Conservation (phyloP, 2,113 vertebrate species). For the Acinonyx jubatus region DNA sequence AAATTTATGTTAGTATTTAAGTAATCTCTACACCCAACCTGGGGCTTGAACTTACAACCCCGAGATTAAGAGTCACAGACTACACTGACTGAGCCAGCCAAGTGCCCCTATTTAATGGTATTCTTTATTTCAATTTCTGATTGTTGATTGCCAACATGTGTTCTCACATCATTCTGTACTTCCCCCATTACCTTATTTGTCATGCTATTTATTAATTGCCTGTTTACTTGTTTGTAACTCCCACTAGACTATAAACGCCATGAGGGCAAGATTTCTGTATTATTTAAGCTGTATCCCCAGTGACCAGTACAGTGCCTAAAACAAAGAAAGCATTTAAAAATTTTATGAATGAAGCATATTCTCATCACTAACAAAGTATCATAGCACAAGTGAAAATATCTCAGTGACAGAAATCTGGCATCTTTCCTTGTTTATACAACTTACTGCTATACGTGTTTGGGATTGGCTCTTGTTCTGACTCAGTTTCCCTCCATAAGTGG, state of each 20-base stretch:
- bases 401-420: constrained; percentile 24
- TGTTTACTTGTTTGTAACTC: not conserved
- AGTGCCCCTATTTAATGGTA: no score
- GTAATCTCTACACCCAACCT: no score
- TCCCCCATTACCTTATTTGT: not conserved
- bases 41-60: no score
- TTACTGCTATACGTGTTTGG: not conserved
- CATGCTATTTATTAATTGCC: not conserved
- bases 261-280: not conserved
- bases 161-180: not conserved
- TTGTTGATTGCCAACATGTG: no score
- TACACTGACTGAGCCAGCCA: no score
- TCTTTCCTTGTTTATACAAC: not conserved
- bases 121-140: no score
- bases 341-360: not conserved
- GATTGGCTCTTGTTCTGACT: not conserved
- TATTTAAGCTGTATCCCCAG: not conserved
- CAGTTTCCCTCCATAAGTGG: not conserved
- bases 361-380: not conserved
- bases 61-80: no score
- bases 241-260: not conserved
- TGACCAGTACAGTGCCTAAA: not conserved
- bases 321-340: not conserved
- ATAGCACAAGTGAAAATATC: not conserved
- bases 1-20: no score